A percentile compares a stretch with the other conserved stretches of the same genome.
These are phyloP conservation scores for Leptodactylus fallax DNA, from an alignment of 2,797 vertebrate genomes.

Conservation along the genomic window DNA sequence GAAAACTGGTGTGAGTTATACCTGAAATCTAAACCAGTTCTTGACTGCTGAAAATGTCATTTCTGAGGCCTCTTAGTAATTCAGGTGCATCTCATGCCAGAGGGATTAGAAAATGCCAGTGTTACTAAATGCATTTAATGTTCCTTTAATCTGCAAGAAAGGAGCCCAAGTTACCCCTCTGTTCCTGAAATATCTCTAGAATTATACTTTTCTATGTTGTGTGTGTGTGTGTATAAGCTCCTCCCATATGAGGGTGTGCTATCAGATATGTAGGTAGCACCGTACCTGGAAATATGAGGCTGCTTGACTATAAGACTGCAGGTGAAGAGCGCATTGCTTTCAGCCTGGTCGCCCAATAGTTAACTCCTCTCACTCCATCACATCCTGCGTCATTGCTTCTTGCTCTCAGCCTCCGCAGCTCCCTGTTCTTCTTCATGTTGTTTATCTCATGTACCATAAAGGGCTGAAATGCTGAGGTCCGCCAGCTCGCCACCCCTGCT, in stretches of 20 bases:
- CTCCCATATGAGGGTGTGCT: not conserved
- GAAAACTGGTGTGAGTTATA: too few species aligned
- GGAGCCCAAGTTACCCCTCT: too few species aligned
- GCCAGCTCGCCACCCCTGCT: not conserved
- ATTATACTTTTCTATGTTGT: too few species aligned
- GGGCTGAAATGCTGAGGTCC: not conserved
- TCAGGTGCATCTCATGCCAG: too few species aligned
- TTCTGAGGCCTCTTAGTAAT: too few species aligned
- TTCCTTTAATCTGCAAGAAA: too few species aligned
- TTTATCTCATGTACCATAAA: not conserved
- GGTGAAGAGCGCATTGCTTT: not conserved
- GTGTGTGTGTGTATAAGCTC: not conserved
- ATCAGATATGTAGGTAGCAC: not conserved
- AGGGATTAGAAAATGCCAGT: too few species aligned
- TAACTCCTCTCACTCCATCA: slow-evolving; percentile 31
- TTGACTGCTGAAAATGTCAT: too few species aligned
- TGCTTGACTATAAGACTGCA: too few species aligned
- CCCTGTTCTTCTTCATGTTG: not conserved
- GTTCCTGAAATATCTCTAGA: too few species aligned
- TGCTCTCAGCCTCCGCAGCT: slow-evolving; percentile 14
- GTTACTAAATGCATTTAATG: too few species aligned
- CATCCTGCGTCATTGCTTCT: slow-evolving; percentile 42
- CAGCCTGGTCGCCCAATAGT: slow-evolving; percentile 13
- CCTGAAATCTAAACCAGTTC: too few species aligned
- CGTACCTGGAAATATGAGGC: not conserved